Conservation (phyloP, 2,113 vertebrate genomes). For the Mustela lutreola region DNA sequence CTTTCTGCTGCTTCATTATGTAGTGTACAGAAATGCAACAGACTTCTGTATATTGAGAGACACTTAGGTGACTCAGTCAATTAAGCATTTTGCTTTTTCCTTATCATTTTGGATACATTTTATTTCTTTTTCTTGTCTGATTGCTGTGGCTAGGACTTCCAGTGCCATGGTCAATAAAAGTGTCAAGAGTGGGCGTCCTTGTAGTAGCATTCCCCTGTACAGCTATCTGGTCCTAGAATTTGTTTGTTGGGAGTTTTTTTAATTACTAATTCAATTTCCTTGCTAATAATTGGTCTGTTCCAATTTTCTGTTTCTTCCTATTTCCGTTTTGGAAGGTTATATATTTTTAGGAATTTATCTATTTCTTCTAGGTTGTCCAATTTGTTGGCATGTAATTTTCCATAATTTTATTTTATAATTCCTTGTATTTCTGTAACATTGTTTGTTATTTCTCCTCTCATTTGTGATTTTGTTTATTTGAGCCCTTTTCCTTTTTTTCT, state of each 20-base stretch:
- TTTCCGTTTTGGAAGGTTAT: too few species aligned
- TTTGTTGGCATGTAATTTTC: too few species aligned
- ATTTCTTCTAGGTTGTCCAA: too few species aligned
- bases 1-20: background rate
- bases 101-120: background rate
- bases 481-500: background rate
- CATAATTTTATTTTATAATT: too few species aligned
- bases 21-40: background rate
- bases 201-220: background rate
- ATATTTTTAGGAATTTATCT: too few species aligned
- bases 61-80: too few species aligned
- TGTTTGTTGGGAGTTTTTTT: background rate
- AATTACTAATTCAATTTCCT: background rate
- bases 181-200: background rate
- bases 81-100: background rate
- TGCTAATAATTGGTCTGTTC: too few species aligned
- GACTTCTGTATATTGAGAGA: background rate
- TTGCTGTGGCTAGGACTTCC: background rate
- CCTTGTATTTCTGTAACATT: too few species aligned
- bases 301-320: too few species aligned
- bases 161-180: background rate
- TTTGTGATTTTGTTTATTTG: background rate
- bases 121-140: background rate
- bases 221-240: background rate
- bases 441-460: too few species aligned